Percentiles rank a stretch among this genome's conserved stretches.
Evolutionary conservation across 2,113 vertebrate genomes (phyloP).

Genomic region (Podarcis muralis): DNA sequence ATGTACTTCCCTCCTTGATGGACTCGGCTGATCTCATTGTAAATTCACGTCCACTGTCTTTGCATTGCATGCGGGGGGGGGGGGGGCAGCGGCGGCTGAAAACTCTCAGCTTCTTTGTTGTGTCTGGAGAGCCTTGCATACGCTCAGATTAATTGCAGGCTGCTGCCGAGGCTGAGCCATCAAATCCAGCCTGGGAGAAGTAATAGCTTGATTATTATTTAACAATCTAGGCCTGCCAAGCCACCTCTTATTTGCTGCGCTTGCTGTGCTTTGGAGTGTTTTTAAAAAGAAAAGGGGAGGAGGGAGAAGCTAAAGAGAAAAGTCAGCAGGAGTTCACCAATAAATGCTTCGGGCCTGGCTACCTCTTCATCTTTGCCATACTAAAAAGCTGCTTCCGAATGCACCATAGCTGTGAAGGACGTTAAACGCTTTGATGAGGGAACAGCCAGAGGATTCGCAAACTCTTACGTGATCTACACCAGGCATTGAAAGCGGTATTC

Average conservation of each 20-base stretch:
- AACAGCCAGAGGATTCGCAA: background rate
- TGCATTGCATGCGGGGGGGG: constrained; percentile 30
- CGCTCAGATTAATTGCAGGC: constrained; percentile 55
- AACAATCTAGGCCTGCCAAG: constrained; percentile 32
- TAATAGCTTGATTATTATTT: constrained; percentile 65
- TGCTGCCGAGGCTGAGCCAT: constrained; percentile 45
- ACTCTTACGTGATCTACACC: background rate
- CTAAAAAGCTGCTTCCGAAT: background rate
- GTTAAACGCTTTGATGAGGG: background rate
- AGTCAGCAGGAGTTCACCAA: background rate
- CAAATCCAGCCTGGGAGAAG: constrained; percentile 53
- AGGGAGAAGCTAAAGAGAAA: constrained; percentile 1
- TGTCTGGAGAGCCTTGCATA: constrained; percentile 50
- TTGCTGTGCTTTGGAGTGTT: constrained; percentile 28
- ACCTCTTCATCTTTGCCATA: background rate
- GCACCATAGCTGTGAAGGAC: background rate
- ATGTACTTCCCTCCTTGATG: background rate
- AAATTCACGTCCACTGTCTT: constrained; percentile 50
- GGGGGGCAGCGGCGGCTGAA: background rate
- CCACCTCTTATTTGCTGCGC: constrained; percentile 28
- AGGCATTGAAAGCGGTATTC: no score
- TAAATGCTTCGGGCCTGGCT: background rate
- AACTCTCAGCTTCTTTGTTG: constrained; percentile 49
- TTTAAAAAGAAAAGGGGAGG: background rate
- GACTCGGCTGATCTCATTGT: constrained; percentile 40